Percentiles rank a stretch among this genome's conserved stretches.
Conservation (phyloP, 1,140 invertebrate genomes). For the Heterodera carotae region DNA sequence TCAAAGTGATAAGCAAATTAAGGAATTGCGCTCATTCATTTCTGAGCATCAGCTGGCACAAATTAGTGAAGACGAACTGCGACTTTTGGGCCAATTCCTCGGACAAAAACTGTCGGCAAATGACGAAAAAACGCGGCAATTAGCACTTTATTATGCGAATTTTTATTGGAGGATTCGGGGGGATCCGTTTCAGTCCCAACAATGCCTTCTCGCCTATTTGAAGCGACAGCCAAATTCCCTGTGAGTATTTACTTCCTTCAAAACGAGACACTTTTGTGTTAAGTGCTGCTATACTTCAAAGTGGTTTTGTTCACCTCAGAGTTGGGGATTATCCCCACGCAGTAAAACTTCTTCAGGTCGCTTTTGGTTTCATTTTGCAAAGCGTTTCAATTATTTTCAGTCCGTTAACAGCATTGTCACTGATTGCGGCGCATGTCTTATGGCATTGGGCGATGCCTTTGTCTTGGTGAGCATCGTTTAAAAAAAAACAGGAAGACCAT, state of each 20-base stretch:
- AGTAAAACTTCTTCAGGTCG: slow-evolving; percentile 22
- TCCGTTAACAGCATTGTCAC: not conserved
- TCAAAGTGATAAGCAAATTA: too few relatives aligned
- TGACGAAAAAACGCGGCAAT: slow-evolving; percentile 1
- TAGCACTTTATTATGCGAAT: slow-evolving; percentile 19
- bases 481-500: too few relatives aligned
- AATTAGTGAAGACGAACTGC: slow-evolving; percentile 1
- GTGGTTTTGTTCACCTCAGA: slow-evolving; percentile 6
- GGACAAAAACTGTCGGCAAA: not conserved
- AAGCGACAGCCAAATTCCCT: slow-evolving; percentile 1
- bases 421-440: slow-evolving; percentile 11
- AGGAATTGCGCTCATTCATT: slow-evolving; percentile 10
- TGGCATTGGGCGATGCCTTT: slow-evolving; percentile 27
- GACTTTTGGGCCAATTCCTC: slow-evolving; percentile 18
- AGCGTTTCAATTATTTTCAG: slow-evolving; percentile 11
- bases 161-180: slow-evolving; percentile 34
- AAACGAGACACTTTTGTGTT: not conserved
- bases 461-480: slow-evolving; percentile 7
- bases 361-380: not conserved
- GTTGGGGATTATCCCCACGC: slow-evolving; percentile 19
- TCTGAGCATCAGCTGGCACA: not conserved
- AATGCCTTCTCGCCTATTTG: slow-evolving; percentile 20
- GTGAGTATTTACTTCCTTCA: not conserved
- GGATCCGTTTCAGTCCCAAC: slow-evolving; percentile 11
- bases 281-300: slow-evolving; percentile 34